Conservation (phyloP, 2,113 vertebrate genomes). For the Psilopsiagon aurifrons region DNA sequence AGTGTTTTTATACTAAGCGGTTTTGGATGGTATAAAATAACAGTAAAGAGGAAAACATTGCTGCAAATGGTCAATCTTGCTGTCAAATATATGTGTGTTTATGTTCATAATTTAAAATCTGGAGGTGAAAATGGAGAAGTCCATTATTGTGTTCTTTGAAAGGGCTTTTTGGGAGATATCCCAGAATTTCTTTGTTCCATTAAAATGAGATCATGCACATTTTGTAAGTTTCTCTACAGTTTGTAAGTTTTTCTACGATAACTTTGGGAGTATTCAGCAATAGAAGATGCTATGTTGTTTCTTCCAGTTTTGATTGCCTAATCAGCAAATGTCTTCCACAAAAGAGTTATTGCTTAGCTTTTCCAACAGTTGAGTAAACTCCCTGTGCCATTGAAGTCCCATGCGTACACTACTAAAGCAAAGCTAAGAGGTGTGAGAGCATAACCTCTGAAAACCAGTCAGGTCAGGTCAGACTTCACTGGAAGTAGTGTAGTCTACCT, state of each 20-base stretch:
- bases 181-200: not conserved
- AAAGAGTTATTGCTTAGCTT: not conserved
- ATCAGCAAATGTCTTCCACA: not conserved
- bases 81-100: not conserved
- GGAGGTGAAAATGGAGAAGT: conserved; percentile 17
- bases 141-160: conserved; percentile 31
- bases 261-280: conserved; percentile 68
- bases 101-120: conserved; percentile 36
- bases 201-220: conserved; percentile 51
- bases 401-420: not conserved
- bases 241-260: conserved; percentile 67
- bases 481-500: not conserved
- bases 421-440: not conserved
- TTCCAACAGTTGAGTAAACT: not conserved
- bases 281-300: conserved; percentile 39
- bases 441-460: not conserved
- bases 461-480: not conserved
- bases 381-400: not conserved
- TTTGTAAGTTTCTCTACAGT: conserved; percentile 59
- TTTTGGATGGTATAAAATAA: conserved; percentile 27
- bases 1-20: not conserved
- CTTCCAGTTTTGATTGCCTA: conserved; percentile 21
- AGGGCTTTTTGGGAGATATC: conserved; percentile 26
- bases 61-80: conserved; percentile 48
- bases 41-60: not conserved